Evolutionary conservation across 2,113 vertebrate species (phyloP).

Genomic region (Thermophis baileyi): DNA sequence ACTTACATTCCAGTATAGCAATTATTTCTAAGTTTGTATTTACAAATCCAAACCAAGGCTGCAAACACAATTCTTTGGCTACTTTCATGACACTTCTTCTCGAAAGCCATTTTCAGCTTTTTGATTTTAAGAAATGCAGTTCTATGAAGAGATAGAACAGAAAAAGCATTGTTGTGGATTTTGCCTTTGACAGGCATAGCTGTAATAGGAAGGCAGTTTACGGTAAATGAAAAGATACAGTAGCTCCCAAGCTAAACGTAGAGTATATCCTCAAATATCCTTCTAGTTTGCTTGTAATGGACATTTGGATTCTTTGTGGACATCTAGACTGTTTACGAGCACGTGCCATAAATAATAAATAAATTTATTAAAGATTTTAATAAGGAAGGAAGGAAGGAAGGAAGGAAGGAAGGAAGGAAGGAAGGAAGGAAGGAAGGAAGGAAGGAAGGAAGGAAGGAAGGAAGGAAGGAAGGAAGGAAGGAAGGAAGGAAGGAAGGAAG

Average conservation of each 20-base stretch:
- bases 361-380: not conserved
- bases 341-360: not conserved
- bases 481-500: too few relatives aligned
- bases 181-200: constrained; percentile 22
- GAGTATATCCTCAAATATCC: not conserved
- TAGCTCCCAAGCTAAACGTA: constrained; percentile 46
- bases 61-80: constrained; percentile 16
- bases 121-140: not conserved
- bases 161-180: not conserved
- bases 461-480: too few relatives aligned
- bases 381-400: too few relatives aligned
- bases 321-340: constrained; percentile 13
- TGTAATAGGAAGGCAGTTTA: constrained; percentile 27
- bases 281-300: constrained; percentile 34
- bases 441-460: too few relatives aligned
- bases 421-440: too few relatives aligned
- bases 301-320: constrained; percentile 26
- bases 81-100: not conserved
- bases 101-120: constrained; percentile 13
- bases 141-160: not conserved
- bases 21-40: not conserved
- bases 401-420: too few relatives aligned
- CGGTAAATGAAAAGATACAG: constrained; percentile 35
- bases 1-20: not conserved
- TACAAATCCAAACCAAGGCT: not conserved